phyloP scores from a whole-genome alignment of 2,797 vertebrate genomes.

The Centroberyx gerrardi region DNA sequence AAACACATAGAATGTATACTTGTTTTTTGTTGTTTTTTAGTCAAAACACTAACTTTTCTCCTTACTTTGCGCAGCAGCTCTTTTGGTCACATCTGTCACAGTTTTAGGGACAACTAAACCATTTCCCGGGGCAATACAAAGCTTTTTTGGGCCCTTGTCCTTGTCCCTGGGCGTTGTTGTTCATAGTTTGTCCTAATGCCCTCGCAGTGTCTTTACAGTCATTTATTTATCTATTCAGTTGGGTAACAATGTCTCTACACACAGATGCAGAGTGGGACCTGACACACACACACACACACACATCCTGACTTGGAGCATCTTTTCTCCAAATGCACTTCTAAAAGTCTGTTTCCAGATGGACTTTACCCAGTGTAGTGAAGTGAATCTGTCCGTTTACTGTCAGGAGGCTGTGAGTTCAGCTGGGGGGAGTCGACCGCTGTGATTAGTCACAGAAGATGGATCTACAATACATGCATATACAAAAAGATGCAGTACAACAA shows the following conservation, averaged over 20 bases:
- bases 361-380: background rate
- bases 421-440: too few relatives aligned
- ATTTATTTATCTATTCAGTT: slow-evolving; percentile 39
- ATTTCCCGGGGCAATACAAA: slow-evolving; percentile 20
- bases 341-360: slow-evolving; percentile 28
- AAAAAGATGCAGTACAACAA: too few relatives aligned
- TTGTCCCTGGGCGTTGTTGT: slow-evolving; percentile 24
- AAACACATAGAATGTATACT: too few relatives aligned
- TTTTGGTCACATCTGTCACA: too few relatives aligned
- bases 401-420: too few relatives aligned
- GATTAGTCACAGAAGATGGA: too few relatives aligned
- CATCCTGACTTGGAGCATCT: slow-evolving; percentile 24
- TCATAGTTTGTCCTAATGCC: slow-evolving; percentile 6
- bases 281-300: slow-evolving; percentile 18
- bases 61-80: too few relatives aligned
- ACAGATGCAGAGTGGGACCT: slow-evolving; percentile 24
- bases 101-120: background rate
- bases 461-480: too few relatives aligned
- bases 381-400: too few relatives aligned
- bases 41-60: too few relatives aligned
- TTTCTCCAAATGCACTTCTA: slow-evolving; percentile 7
- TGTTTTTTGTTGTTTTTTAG: too few relatives aligned
- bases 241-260: slow-evolving; percentile 28
- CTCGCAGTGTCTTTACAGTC: slow-evolving; percentile 12
- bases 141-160: background rate